Base-by-base conservation (phyloP, 2,113 vertebrate species). In the Archocentrus centrarchus region DNA sequence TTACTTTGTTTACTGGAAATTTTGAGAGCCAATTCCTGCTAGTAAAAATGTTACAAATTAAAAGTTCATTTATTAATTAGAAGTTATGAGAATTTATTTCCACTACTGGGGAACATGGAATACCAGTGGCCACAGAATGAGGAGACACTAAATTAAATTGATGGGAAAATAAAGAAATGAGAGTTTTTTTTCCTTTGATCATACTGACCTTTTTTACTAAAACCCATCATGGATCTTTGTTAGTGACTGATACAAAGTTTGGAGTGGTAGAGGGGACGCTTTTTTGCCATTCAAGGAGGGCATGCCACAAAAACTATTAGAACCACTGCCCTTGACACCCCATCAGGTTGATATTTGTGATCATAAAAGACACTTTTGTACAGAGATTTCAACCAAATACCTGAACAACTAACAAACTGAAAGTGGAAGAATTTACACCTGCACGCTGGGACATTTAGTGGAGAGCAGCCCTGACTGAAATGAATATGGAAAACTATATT, bases 91-190 rank as follows among this genome's bases (percentile, higher is more conserved):
- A 9, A 57, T 57, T n/a, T n/a, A 57, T n/a, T n/a, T 57, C 3
- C 41, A 68, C 64, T 68, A 44, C 41, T 11, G 39, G 39, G 39
- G 39, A 11, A 11, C 1, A 2, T 2, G 1, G 39, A 41, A 13
- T 4, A 44, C 39, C 41, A 30, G 64, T 47, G 15, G 15, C 27
- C 3, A 44, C 11, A 44, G 27, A 47, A 47, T 30, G 2, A 7
- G 22, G 41, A 68, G 41, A 68, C 64, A 68, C 64, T 30, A 27
- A 47, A 41, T 68, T 30, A 27, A 47, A 41, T 68, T 68, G 7
- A 47, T 0, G 30, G 30, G 59, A 61, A 61, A 18, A 1, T 0
- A 14, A 27, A 66, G 30, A 64, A 1, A 27, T 41, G 1, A 50
- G 24, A 4, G 2, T 2, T 27, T 27, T 68, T 68, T 68, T 11